Conservation (phyloP, 23 tunicate genomes). For the Clavelina lepadiformis region DNA sequence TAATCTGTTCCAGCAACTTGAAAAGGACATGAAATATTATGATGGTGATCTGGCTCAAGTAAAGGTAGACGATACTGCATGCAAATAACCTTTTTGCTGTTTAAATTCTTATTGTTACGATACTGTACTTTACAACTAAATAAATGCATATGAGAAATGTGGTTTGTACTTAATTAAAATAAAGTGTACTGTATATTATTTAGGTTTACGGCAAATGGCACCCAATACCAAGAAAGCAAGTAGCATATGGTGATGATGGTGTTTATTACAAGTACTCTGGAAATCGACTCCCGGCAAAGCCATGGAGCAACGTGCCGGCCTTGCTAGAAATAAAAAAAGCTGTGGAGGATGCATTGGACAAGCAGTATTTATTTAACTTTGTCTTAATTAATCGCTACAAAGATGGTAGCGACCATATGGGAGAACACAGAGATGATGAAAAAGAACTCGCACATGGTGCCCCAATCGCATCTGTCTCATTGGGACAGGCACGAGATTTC, state of each 20-base stretch:
- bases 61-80: slow-evolving; percentile 4
- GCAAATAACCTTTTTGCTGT: not conserved
- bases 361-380: slow-evolving; percentile 37
- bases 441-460: slow-evolving; percentile 30
- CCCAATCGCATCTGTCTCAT: slow-evolving; percentile 61
- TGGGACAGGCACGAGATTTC: slow-evolving; percentile 57
- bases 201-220: slow-evolving; percentile 43
- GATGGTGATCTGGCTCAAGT: slow-evolving; percentile 36
- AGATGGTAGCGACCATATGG: slow-evolving; percentile 52
- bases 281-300: slow-evolving; percentile 37
- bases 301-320: slow-evolving; percentile 25
- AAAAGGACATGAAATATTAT: slow-evolving; percentile 25
- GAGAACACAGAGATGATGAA: slow-evolving; percentile 76
- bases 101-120: too few relatives aligned
- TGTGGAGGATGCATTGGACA: slow-evolving; percentile 20
- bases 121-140: too few relatives aligned
- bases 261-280: slow-evolving; percentile 33
- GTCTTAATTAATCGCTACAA: slow-evolving; percentile 43
- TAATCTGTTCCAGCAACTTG: slow-evolving; percentile 19
- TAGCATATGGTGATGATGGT: slow-evolving; percentile 41
- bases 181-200: not conserved
- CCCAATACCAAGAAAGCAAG: slow-evolving; percentile 48
- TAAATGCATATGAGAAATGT: too few relatives aligned
- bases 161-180: too few relatives aligned
- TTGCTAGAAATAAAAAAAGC: slow-evolving; percentile 18